Conservation (phyloP, 1,140 invertebrate species). For the Leptinotarsa defecta region DNA sequence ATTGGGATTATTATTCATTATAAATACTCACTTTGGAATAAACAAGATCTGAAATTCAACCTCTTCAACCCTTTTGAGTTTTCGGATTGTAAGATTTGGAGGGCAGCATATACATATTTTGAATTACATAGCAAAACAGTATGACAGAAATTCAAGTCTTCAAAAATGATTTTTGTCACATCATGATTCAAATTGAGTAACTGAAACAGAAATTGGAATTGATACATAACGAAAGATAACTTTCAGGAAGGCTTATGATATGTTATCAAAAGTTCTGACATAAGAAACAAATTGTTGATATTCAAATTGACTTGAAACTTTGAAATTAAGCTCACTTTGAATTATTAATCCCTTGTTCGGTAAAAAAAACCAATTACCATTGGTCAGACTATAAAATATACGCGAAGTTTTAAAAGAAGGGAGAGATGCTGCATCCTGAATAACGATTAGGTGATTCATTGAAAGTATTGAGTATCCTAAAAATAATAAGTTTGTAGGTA, state of each 20-base stretch:
- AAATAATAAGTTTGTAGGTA: too few relatives aligned
- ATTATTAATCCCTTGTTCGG: too few relatives aligned
- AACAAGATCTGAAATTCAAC: conserved; percentile 14
- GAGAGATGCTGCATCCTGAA: too few relatives aligned
- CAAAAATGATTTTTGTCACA: conserved; percentile 33
- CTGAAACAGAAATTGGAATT: conserved; percentile 27
- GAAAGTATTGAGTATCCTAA: too few relatives aligned
- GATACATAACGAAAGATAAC: not conserved
- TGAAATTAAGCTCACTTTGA: too few relatives aligned
- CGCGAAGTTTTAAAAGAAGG: too few relatives aligned
- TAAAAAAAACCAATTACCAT: too few relatives aligned
- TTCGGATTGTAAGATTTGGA: conserved; percentile 35
- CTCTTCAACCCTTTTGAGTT: conserved; percentile 28
- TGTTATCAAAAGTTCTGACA: too few relatives aligned
- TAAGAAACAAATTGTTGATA: not conserved
- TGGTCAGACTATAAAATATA: too few relatives aligned
- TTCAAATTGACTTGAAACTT: not conserved
- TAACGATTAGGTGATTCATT: too few relatives aligned
- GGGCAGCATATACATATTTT: conserved; percentile 32
- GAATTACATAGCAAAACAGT: conserved; percentile 29
- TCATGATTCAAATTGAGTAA: conserved; percentile 18
- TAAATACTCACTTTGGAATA: conserved; percentile 17
- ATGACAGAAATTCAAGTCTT: conserved; percentile 34
- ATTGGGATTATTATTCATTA: not conserved
- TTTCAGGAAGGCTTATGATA: too few relatives aligned